Base-by-base conservation (phyloP, 1,140 invertebrate genomes). In the Ptiloglossa arizonensis region DNA sequence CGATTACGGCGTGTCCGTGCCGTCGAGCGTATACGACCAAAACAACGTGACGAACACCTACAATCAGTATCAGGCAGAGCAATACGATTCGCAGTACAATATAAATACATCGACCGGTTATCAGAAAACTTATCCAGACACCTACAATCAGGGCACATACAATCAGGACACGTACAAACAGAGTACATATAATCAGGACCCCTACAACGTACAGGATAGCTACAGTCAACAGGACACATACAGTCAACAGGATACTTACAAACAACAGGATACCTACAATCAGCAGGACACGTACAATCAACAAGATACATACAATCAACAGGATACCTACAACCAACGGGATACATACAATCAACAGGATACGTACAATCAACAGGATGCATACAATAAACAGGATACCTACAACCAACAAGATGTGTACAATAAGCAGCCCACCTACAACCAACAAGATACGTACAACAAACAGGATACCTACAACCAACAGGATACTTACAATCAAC, bases 31-130 rank as follows among this genome's bases (percentile, higher is more conserved):
- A 15, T 89, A 89, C 46, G 86, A 90, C 59, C 84, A 90, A 67
- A 88, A 88, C 56, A 89, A 89, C 48, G 76, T 86, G 15, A 72
- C 86, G 15, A 89, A 86, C 48, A 73, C 62, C 0, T 89, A 85
- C 52, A 85, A 89, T 73, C 86, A 89, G 35, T 88, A 88, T 79
- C 75, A 86, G 9, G 73, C 85, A 32, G 77, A 89, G 54, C 59
- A 87, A 46, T 89, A 89, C 69, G 87, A 91, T 56, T 87, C 89
- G 6, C 85, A 90, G 71, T 91, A 90, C 46, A 89, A 88, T 70
- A 86, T 89, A 56, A 89, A 85, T 66, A 82, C 88, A 60, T 80
- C 90, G 38, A 84, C 84, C 1, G 86, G 67, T 74, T 91, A 89
- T 72, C 64, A 86, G 29, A 82, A 89, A 6, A 64, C 52, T 54